Percentiles rank a stretch among this genome's conserved stretches.
phyloP scores from a whole-genome alignment of 2,113 vertebrate species.

The Siniperca knerii region DNA sequence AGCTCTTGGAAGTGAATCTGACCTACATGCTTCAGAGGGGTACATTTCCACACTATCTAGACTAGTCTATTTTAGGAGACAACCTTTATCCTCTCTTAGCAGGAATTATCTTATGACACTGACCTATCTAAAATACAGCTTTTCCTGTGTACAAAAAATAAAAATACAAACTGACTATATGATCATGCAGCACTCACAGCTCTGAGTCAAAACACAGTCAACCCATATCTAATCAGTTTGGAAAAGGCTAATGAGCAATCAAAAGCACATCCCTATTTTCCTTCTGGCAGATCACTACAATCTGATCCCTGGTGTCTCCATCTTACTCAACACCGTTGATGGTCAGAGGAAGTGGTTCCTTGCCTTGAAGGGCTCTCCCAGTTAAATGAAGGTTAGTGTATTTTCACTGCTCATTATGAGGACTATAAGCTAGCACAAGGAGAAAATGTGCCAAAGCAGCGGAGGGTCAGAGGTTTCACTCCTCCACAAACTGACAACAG shows the following conservation, averaged over 20 bases:
- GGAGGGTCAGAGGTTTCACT: constrained; percentile 57
- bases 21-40: constrained; percentile 46
- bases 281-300: constrained; percentile 54
- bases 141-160: background rate
- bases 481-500: constrained; percentile 50
- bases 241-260: constrained; percentile 69
- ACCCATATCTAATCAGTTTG: constrained; percentile 63
- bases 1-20: constrained; percentile 35
- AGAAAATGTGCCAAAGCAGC: constrained; percentile 28
- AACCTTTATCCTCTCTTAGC: constrained; percentile 1
- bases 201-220: constrained; percentile 32
- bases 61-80: constrained; percentile 33
- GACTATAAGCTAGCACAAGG: background rate
- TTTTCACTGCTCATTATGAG: constrained; percentile 39
- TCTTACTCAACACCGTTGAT: constrained; percentile 45
- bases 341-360: constrained; percentile 61
- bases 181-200: background rate
- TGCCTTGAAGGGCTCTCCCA: constrained; percentile 47
- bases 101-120: constrained; percentile 2
- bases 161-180: background rate
- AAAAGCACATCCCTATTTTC: constrained; percentile 50
- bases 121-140: background rate
- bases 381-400: constrained; percentile 46
- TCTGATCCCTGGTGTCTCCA: constrained; percentile 49
- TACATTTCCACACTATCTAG: constrained; percentile 34